Evolutionary conservation across 35 echinoderm and acorn worm species (phyloP).

Genomic region (Anneissia japonica): DNA sequence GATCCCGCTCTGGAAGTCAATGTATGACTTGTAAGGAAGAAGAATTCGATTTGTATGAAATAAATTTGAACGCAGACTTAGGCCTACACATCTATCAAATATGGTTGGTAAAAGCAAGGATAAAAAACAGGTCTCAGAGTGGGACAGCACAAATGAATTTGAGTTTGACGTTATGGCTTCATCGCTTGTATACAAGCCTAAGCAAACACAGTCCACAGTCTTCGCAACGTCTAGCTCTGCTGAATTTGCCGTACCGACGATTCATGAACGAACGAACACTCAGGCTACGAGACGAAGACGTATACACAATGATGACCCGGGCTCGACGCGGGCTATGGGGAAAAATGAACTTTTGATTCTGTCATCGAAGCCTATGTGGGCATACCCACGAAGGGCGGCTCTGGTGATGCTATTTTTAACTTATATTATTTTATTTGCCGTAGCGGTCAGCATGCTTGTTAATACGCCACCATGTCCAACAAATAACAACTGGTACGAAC

Average conservation of each 20-base stretch:
- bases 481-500: slow-evolving; percentile 74
- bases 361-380: background rate
- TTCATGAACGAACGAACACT: background rate
- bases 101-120: background rate
- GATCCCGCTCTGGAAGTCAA: background rate
- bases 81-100: background rate
- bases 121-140: background rate
- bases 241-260: background rate
- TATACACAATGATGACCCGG: background rate
- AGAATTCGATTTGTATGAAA: too few relatives aligned
- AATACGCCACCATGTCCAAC: background rate
- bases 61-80: too few relatives aligned
- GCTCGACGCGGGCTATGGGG: background rate
- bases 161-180: background rate
- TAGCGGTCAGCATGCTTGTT: background rate
- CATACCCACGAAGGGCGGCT: background rate
- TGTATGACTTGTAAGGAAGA: background rate
- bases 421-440: background rate
- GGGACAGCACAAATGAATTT: background rate
- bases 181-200: background rate
- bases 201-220: background rate
- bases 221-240: background rate
- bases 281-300: background rate
- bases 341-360: background rate
- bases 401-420: background rate